Evolutionary conservation across 2,113 vertebrate species (phyloP), one percentile per base, ranked within the genome.

Genomic region (Coturnix japonica): DNA sequence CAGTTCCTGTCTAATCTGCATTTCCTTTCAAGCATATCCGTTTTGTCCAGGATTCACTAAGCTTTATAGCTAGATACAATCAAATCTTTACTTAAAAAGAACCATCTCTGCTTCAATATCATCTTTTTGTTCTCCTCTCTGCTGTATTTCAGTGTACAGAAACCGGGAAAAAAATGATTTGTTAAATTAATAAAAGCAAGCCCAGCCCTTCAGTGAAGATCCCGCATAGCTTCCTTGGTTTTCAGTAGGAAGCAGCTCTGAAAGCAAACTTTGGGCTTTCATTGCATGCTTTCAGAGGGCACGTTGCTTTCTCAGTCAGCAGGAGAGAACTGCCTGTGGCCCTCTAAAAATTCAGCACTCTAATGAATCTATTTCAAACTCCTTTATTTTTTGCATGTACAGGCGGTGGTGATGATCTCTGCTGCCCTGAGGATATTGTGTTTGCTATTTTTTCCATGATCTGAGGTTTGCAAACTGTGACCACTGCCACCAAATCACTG

Each of bases 11-110:
- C 71, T 75, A 35, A 72, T 57, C n/a, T 59, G 6, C 35, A n/a
- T 65, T 57, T 71, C 85, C 30, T 37, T 71, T 85, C 53, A 82
- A 87, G 35, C 83, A 61, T 26, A 60, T 35, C 44, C 41, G 30
- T 73, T 91, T 41, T 86, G 66, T 72, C 61, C 86, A 61, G n/a
- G 35, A 79, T 28, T 46, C 23, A 33, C 16, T 33, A 76, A 47
- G 33, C 47, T 75, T 86, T 37, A 11, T 17, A 57, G 43, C 26
- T 56, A 46, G 57, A 77, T 63, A 78, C 12, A 86, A 64, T 71
- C 47, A 88, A 91, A 75, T 3, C n/a, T 72, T 78, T 57, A 65
- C 41, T 63, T 53, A 44, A 75, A 74, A 89, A 76, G 26, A 71
- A 75, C 2, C 0, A 0, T 26, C 35, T 57, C 44, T 53, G 35